These are phyloP conservation scores for Heterodera schachtii DNA, from an alignment of 1,140 invertebrate species.

Conservation along the genomic window DNA sequence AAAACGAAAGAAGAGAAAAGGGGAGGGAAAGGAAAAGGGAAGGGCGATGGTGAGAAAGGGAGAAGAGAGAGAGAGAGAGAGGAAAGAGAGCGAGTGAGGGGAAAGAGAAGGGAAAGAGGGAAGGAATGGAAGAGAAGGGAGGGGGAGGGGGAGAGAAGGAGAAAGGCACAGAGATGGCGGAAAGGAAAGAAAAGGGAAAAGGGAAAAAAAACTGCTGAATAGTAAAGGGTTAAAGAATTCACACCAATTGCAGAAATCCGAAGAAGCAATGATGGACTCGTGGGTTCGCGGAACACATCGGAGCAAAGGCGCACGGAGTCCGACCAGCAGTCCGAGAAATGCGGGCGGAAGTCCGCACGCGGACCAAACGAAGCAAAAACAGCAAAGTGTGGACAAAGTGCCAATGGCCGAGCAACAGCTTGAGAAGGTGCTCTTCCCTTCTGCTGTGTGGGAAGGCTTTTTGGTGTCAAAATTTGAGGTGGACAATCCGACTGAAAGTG, in stretches of 20 bases:
- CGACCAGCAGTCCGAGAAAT: neutral
- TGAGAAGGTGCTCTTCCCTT: neutral
- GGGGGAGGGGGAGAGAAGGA: neutral
- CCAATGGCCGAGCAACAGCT: conserved; percentile 16
- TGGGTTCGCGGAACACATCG: conserved; percentile 29
- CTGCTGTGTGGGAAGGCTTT: neutral
- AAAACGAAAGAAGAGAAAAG: too few species aligned
- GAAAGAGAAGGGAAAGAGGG: neutral
- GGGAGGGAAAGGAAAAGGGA: too few species aligned
- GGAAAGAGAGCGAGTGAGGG: neutral
- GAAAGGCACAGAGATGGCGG: neutral
- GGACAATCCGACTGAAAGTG: neutral
- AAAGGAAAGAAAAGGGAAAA: neutral
- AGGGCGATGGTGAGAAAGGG: too few species aligned
- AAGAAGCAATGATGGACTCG: conserved; percentile 29
- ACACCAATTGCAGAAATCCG: conserved; percentile 15
- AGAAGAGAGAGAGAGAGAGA: too few species aligned
- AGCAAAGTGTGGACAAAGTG: conserved; percentile 3
- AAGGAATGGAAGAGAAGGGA: neutral
- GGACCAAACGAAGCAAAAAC: neutral
- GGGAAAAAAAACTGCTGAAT: neutral
- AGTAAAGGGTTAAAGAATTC: neutral
- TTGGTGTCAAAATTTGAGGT: neutral
- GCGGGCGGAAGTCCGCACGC: neutral
- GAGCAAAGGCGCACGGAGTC: conserved; percentile 15